Evolutionary conservation across 2,888 invertebrate species (phyloP), one percentile per base, ranked within the genome.

Genomic region (Parelbella ahira): DNA sequence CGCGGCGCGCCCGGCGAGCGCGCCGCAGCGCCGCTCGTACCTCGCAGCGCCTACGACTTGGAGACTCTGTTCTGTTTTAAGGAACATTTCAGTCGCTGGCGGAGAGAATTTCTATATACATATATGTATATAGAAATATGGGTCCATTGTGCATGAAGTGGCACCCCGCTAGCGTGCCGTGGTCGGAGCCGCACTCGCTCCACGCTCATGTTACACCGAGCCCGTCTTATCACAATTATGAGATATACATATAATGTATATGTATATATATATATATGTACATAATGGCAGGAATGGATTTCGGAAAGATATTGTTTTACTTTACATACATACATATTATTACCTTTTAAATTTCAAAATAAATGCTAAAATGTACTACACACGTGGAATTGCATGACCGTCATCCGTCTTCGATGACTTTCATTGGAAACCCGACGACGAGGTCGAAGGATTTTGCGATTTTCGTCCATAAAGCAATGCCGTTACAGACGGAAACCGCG

Each of bases 281-380:
- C n/a, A n/a, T n/a, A n/a, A n/a, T n/a, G 41, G 41, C 41, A 41
- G 41, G 41, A 41, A 41, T 41, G 41, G 41, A 41, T 33, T 41
- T 25, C 33, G 41, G 32, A 41, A 41, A 33, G 19, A 25, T 19
- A 33, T 12, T 8, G 8, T 18, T 32, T 10, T 24, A 27, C 30
- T 33, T n/a, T n/a, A n/a, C 27, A 33, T 20, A 33, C 25, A 39
- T 30, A 39, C 9, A n/a, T n/a, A n/a, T n/a, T n/a, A n/a, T n/a
- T n/a, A n/a, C n/a, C n/a, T n/a, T 9, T 29, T 12, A 12, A 28
- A 28, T 33, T 41, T 12, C 19, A 41, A 41, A 33, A 39, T 39
- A 39, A 39, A 39, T 39, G 39, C 39, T 39, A 19, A 24, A 18
- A 27, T 19, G 13, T 27, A 20, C 24, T n/a, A n/a, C n/a, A 25